Conservation (phyloP, 1,140 invertebrate genomes). For the Aphaenogaster ashmeadi region DNA sequence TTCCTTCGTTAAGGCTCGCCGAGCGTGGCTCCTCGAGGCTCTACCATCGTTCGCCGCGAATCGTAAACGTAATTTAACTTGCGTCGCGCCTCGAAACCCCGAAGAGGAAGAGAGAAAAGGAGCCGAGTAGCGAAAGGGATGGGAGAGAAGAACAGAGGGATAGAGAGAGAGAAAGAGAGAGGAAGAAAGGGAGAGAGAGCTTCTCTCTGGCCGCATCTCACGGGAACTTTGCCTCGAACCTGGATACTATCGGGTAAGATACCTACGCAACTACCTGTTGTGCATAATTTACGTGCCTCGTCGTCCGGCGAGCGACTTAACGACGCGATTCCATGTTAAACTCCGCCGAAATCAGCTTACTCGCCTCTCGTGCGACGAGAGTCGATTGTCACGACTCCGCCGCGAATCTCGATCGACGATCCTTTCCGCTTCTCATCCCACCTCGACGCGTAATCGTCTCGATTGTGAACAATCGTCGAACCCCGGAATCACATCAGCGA, state of each 20-base stretch:
- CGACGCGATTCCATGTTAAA: conserved; percentile 58
- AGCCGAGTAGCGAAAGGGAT: background rate
- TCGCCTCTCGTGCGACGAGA: conserved; percentile 15
- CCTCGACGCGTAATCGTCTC: conserved; percentile 10
- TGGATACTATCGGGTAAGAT: conserved; percentile 33
- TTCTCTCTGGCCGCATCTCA: conserved; percentile 13
- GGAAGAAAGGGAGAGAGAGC: background rate
- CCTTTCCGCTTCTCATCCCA: conserved; percentile 14
- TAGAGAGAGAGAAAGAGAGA: background rate
- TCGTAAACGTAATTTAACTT: conserved; percentile 73
- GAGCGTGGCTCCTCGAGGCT: conserved; percentile 40
- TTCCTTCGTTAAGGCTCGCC: conserved; percentile 60
- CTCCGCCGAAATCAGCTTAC: conserved; percentile 54
- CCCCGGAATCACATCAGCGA: conserved; percentile 11
- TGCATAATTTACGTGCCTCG: conserved; percentile 33
- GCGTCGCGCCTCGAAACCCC: conserved; percentile 49
- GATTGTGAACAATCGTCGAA: conserved; percentile 24
- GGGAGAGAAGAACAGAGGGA: background rate
- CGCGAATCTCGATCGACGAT: conserved; percentile 5
- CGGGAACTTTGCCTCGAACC: conserved; percentile 56
- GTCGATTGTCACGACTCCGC: conserved; percentile 37
- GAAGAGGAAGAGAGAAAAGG: background rate
- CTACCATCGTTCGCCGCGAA: conserved; percentile 56
- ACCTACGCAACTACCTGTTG: conserved; percentile 62
- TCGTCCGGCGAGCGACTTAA: conserved; percentile 36